These are phyloP conservation scores for Lithophane semibrunnea DNA, from an alignment of 2,888 invertebrate genomes.

Conservation along the genomic window DNA sequence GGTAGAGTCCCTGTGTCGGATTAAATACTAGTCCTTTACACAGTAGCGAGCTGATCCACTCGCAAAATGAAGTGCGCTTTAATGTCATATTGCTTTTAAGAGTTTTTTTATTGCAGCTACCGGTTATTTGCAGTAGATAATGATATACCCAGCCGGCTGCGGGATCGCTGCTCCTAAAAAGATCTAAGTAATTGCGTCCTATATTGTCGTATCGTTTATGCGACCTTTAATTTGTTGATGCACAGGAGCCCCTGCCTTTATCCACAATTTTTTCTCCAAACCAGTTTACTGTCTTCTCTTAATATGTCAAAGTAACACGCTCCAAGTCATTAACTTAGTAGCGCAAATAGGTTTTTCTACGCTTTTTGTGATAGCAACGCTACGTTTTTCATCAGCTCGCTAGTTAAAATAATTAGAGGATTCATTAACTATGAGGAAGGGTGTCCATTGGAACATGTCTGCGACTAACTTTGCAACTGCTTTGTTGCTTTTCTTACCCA, in stretches of 20 bases:
- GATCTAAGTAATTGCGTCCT: conserved; percentile 77
- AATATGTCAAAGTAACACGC: conserved; percentile 87
- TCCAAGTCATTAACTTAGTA: conserved; percentile 82
- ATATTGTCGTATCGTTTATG: conserved; percentile 77
- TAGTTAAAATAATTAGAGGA: conserved; percentile 83
- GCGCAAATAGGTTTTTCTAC: conserved; percentile 75
- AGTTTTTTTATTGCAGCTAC: conserved; percentile 58
- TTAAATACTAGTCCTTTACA: conserved; percentile 73
- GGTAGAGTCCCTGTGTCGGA: conserved; percentile 60
- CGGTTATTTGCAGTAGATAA: conserved; percentile 71
- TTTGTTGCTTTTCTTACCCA: conserved; percentile 63
- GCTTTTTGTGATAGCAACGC: conserved; percentile 72
- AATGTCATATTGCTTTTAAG: conserved; percentile 62
- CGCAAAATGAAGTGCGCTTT: conserved; percentile 60
- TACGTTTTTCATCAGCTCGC: conserved; percentile 74
- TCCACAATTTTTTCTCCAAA: conserved; percentile 78
- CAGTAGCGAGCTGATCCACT: conserved; percentile 65
- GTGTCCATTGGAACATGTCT: conserved; percentile 72
- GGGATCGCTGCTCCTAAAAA: conserved; percentile 71
- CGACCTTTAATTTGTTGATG: conserved; percentile 84
- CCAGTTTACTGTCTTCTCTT: conserved; percentile 85
- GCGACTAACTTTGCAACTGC: conserved; percentile 55
- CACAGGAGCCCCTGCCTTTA: conserved; percentile 72
- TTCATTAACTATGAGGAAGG: conserved; percentile 77
- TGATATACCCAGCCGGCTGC: conserved; percentile 71